phyloP scores from a whole-genome alignment of 2,888 invertebrate species.

The Phaonia tiefii region DNA sequence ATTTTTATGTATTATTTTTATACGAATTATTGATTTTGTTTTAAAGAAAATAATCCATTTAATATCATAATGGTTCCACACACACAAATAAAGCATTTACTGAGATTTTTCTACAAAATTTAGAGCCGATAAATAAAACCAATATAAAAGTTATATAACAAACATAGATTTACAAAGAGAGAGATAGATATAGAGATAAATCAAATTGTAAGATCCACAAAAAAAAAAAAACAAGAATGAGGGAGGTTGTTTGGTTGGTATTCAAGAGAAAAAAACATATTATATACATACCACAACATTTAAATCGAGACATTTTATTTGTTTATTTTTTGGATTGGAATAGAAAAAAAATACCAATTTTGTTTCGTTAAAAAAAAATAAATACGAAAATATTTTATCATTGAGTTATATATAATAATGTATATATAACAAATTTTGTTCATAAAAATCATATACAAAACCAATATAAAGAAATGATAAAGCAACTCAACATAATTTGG shows the following conservation, averaged over 20 bases:
- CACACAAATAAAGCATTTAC: constrained; percentile 42
- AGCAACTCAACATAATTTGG: constrained; percentile 1
- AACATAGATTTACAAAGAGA: not conserved
- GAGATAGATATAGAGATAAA: not conserved
- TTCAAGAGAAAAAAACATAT: not conserved
- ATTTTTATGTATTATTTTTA: constrained; percentile 20
- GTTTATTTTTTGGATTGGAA: constrained; percentile 59
- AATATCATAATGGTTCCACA: constrained; percentile 21
- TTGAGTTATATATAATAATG: not conserved
- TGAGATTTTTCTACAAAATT: constrained; percentile 58
- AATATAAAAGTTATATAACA: constrained; percentile 31
- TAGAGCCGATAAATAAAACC: constrained; percentile 46
- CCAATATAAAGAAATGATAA: too few relatives aligned
- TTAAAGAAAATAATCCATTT: constrained; percentile 1
- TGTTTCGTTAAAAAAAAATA: constrained; percentile 26
- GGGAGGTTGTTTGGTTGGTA: too few relatives aligned
- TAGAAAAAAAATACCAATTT: constrained; percentile 56
- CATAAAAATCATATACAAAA: constrained; percentile 29
- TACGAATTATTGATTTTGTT: constrained; percentile 3
- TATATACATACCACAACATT: constrained; percentile 65
- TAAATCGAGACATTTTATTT: constrained; percentile 51
- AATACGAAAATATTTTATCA: constrained; percentile 6
- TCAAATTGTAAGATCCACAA: not conserved
- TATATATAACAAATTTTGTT: not conserved
- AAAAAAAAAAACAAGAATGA: constrained; percentile 11